A percentile compares a stretch with the other conserved stretches of the same genome.
Conservation (phyloP, 2,113 vertebrate genomes). For the Phasianus colchicus region DNA sequence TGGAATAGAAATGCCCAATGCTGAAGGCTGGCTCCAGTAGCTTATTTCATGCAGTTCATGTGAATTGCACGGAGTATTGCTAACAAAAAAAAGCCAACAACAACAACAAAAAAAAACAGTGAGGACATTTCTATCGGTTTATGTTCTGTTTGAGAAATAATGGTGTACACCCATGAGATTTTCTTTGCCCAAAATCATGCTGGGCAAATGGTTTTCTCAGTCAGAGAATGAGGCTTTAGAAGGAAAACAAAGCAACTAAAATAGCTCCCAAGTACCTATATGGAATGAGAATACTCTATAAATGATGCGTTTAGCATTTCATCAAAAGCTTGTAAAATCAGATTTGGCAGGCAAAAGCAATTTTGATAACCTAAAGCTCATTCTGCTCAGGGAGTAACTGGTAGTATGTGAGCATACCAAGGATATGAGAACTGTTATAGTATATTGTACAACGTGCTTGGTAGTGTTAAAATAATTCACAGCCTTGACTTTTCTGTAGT, state of each 20-base stretch:
- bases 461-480: neutral
- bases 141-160: constrained; percentile 27
- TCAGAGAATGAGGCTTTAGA: neutral
- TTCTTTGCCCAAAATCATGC: neutral
- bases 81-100: neutral
- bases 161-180: neutral
- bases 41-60: constrained; percentile 15
- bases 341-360: rapidly evolving
- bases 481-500: neutral
- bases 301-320: constrained; percentile 30
- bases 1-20: constrained; percentile 2
- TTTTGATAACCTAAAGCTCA: neutral
- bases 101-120: neutral
- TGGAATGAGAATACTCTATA: constrained; percentile 10
- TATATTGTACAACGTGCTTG: rapidly evolving
- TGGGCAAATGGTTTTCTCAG: constrained; percentile 27
- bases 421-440: neutral
- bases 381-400: neutral
- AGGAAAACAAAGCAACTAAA: constrained; percentile 38
- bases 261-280: neutral
- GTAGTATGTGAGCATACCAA: neutral
- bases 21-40: neutral
- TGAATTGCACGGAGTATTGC: neutral
- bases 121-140: neutral
- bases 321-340: constrained; percentile 31